These are phyloP conservation scores for Cynopterus sphinx DNA, from an alignment of 2,797 vertebrate genomes.

Conservation along the genomic window DNA sequence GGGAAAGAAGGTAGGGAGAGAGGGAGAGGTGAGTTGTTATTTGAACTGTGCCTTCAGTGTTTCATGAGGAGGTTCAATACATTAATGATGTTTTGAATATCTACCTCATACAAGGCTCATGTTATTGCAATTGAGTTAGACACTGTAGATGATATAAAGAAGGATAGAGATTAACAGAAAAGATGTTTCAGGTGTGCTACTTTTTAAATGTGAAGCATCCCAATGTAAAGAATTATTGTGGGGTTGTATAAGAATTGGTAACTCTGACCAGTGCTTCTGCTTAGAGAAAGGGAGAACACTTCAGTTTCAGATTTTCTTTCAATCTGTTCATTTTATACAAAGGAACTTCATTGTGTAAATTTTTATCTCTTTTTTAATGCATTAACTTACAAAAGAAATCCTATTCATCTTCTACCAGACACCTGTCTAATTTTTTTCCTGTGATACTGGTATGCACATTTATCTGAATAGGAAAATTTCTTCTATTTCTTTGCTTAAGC, in stretches of 20 bases:
- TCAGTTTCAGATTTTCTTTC: background rate
- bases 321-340: background rate
- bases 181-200: background rate
- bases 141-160: background rate
- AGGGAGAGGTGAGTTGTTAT: background rate
- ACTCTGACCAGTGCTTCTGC: background rate
- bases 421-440: background rate
- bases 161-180: background rate
- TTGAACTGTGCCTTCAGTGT: background rate
- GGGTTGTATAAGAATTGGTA: background rate
- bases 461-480: background rate
- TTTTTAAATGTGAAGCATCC: background rate
- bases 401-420: background rate
- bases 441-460: background rate
- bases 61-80: background rate
- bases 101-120: background rate
- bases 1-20: background rate
- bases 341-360: background rate
- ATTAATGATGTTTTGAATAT: background rate
- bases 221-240: conserved; percentile 1
- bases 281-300: background rate
- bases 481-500: background rate
- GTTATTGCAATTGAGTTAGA: background rate
- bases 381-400: background rate
- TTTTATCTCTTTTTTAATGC: background rate